These are phyloP conservation scores for Drosophila picticornis DNA, from an alignment of 2,888 invertebrate species.

Conservation along the genomic window DNA sequence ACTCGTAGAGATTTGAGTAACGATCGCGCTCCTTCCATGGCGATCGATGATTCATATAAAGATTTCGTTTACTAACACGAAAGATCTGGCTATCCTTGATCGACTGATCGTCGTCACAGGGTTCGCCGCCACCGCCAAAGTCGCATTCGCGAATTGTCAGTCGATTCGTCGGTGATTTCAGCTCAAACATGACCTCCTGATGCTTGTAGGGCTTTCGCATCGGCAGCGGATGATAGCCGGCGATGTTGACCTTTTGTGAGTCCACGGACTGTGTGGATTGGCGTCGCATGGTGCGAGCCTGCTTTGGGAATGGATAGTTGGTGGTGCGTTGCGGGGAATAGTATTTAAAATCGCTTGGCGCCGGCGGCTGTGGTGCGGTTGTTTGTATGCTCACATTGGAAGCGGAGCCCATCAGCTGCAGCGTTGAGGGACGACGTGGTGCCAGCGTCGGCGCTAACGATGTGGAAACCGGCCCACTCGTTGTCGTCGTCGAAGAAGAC, in stretches of 20 bases:
- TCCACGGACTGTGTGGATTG: slow-evolving; percentile 85
- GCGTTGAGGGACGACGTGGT: slow-evolving; percentile 79
- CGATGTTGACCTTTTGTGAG: slow-evolving; percentile 82
- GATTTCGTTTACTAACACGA: slow-evolving; percentile 86
- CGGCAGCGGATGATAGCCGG: slow-evolving; percentile 83
- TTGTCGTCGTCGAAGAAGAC: slow-evolving; percentile 59
- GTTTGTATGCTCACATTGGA: slow-evolving; percentile 83
- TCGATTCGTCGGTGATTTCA: slow-evolving; percentile 85
- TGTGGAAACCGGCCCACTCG: slow-evolving; percentile 60
- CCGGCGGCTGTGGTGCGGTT: slow-evolving; percentile 82
- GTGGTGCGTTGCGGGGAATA: slow-evolving; percentile 84
- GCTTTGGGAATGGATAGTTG: slow-evolving; percentile 85
- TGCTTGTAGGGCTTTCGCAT: slow-evolving; percentile 84
- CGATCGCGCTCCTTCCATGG: slow-evolving; percentile 85
- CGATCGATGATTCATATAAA: slow-evolving; percentile 85
- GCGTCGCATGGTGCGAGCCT: slow-evolving; percentile 83
- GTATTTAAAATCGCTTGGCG: slow-evolving; percentile 85
- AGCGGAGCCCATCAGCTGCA: slow-evolving; percentile 76
- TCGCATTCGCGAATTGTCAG: slow-evolving; percentile 85
- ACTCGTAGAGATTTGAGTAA: slow-evolving; percentile 85
- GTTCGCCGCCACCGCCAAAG: slow-evolving; percentile 86
- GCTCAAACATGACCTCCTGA: slow-evolving; percentile 84
- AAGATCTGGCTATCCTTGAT: slow-evolving; percentile 85
- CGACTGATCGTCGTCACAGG: slow-evolving; percentile 85
- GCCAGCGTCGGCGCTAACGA: slow-evolving; percentile 64